Evolutionary conservation across 2,797 vertebrate genomes (phyloP), one percentile per base, ranked within the genome.

Genomic region (Merluccius polli): DNA sequence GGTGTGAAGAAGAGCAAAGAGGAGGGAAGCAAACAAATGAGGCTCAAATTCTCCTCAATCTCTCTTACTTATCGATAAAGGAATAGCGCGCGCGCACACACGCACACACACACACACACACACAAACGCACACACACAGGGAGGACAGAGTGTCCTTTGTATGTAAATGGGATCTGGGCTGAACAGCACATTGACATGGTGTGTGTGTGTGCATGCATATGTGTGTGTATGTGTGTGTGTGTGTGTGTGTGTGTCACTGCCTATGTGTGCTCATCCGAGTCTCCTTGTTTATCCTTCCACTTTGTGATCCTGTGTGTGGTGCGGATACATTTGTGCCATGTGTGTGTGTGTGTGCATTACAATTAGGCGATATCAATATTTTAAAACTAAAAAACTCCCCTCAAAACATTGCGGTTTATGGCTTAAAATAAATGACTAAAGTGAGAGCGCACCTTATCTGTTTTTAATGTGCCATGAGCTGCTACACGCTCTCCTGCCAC

Each of bases 121-220:
- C 31, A 73, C 27, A 71, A 69, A 80, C 36, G 24, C 35, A 63
- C 69, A 76, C 75, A 59, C 31, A 71, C 75, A 52, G 21, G 21
- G 52, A 76, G 36, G 65, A 33, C 30, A 75, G 71, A 67, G 35
- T 69, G 78, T 72, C 71, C 78, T 35, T 52, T 73, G 71, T 63
- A 41, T 44, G 63, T 71, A 80, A 82, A 82, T 72, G 77, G 69
- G 70, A 71, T 77, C 78, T 83, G 79, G 73, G 59, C 24, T 29
- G 63, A 67, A 13, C 21, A 63, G 18, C 59, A 44, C 72, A 72
- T 80, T 77, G 7, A 44, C 11, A 21, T 32, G 18, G 30, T 67
- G 21, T 38, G 59, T 72, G 38, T 72, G 35, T 68, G 35, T 29
- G 24, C 70, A 13, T 13, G 35, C 59, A 41, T 44, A 59, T 35